Evolutionary conservation across 1,140 invertebrate species (phyloP), one percentile per base, ranked within the genome.

Genomic region (Lamellibrachia luymesi): DNA sequence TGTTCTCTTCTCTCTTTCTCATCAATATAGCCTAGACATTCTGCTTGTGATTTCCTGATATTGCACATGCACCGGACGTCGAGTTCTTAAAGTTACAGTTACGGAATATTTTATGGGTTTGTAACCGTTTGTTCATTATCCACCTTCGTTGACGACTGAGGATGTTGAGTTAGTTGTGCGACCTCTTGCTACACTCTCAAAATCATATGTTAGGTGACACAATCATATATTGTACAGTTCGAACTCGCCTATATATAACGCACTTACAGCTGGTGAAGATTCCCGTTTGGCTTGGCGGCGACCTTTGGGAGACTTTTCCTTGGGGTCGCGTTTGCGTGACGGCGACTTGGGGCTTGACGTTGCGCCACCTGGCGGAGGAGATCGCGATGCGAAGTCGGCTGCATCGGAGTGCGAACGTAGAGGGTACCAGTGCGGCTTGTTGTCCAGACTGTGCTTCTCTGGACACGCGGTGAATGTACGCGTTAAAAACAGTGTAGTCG

Each of bases 391-490:
- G 50, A 52, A 51, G 51, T 27, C 92, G 6, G 49, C 25, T 10
- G 64, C 4, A 22, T 80, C 64, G 64, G 94, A 93, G 56, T 95
- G 94, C 5, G 94, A 95, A 94, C 96, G 96, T n/a, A 97, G 95
- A 0, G 95, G 95, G 94, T 97, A 97, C 96, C 96, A 97, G 93
- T 97, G 96, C 50, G 97, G 96, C 93, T 96, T 96, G 95, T 97
- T 97, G 94, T 97, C 97, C 92, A 97, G 94, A 80, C 97, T 95
- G 22, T 95, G 95, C 25, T 95, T 95, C 93, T 97, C 97, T 97
- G 95, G 22, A 93, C 64, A 80, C 64, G 25, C 64, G 13, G 64
- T 22, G 8, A 80, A 8, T 6, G 52, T 56, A 56, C 52, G 52
- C 52, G 52, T 56, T 56, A 56, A 56, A 17, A 56, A 56, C 52